Conservation (phyloP, 1,140 invertebrate species). For the Battus philenor region DNA sequence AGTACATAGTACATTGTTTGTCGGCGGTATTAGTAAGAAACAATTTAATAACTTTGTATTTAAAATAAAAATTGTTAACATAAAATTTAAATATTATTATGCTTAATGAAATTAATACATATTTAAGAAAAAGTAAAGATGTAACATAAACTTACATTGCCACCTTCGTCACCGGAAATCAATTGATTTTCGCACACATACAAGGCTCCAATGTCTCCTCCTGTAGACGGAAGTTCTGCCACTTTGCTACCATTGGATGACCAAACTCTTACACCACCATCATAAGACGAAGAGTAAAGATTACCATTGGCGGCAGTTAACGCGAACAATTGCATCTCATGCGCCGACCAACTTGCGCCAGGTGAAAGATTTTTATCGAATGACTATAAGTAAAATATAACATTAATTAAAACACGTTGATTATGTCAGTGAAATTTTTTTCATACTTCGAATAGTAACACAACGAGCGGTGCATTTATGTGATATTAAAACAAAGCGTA, state of each 20-base stretch:
- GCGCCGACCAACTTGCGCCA: conserved; percentile 46
- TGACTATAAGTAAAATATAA: conserved; percentile 26
- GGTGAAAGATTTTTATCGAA: conserved; percentile 45
- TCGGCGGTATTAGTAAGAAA: too few relatives aligned
- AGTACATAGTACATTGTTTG: too few relatives aligned
- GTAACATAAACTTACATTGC: conserved; percentile 49
- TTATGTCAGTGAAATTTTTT: too few relatives aligned
- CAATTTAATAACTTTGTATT: too few relatives aligned
- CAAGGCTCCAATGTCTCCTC: conserved; percentile 40
- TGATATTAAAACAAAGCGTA: too few relatives aligned
- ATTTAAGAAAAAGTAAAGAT: too few relatives aligned
- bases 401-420: not conserved
- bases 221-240: conserved; percentile 33
- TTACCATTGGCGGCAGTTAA: conserved; percentile 39
- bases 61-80: too few relatives aligned
- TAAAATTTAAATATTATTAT: too few relatives aligned
- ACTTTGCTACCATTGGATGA: conserved; percentile 43
- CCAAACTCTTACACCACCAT: conserved; percentile 56
- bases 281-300: conserved; percentile 57
- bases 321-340: conserved; percentile 56
- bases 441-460: too few relatives aligned
- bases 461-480: too few relatives aligned
- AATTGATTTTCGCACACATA: conserved; percentile 40
- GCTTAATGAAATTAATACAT: too few relatives aligned
- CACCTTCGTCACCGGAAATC: conserved; percentile 57